Percentiles rank a stretch among this genome's conserved stretches.
Conservation (phyloP, 2,888 invertebrate species). For the Nomada fucata region DNA sequence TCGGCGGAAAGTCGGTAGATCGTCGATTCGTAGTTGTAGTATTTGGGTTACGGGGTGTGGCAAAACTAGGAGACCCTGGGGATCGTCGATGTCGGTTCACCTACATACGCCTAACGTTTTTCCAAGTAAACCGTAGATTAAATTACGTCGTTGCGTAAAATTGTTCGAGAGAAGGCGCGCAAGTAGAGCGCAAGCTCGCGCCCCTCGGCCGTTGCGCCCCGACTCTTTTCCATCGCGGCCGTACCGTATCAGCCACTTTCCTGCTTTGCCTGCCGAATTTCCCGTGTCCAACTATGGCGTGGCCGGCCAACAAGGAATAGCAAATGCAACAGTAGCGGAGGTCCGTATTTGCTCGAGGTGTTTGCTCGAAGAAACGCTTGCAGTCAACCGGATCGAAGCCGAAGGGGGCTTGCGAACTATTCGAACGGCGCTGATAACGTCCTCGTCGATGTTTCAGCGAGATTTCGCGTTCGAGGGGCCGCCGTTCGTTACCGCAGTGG, state of each 20-base stretch:
- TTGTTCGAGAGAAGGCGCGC: slow-evolving; percentile 14
- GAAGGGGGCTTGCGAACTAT: not conserved
- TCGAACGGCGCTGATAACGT: not conserved
- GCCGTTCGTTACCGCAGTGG: not conserved
- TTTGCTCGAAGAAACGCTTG: not conserved
- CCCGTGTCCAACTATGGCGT: too few species aligned
- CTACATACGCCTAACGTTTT: slow-evolving; percentile 61
- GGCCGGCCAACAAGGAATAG: not conserved
- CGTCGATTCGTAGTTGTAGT: slow-evolving; percentile 39
- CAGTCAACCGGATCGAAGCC: slow-evolving; percentile 1
- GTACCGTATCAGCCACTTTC: too few species aligned
- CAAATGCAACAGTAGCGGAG: not conserved
- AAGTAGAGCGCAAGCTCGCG: not conserved
- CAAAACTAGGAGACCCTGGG: slow-evolving; percentile 59
- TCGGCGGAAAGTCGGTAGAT: not conserved
- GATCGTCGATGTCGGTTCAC: slow-evolving; percentile 62
- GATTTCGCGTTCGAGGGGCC: not conserved
- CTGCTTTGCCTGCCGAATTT: too few species aligned
- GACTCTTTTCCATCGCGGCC: too few species aligned
- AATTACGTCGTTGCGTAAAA: slow-evolving; percentile 54
- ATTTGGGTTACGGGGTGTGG: slow-evolving; percentile 76
- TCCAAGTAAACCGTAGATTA: slow-evolving; percentile 47
- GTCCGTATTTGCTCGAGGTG: slow-evolving; percentile 12
- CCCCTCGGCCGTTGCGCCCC: too few species aligned
- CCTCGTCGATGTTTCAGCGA: not conserved